A percentile compares a stretch with the other conserved stretches of the same genome.
Conservation (phyloP, 1,140 invertebrate species). For the Bombus cullumanus region DNA sequence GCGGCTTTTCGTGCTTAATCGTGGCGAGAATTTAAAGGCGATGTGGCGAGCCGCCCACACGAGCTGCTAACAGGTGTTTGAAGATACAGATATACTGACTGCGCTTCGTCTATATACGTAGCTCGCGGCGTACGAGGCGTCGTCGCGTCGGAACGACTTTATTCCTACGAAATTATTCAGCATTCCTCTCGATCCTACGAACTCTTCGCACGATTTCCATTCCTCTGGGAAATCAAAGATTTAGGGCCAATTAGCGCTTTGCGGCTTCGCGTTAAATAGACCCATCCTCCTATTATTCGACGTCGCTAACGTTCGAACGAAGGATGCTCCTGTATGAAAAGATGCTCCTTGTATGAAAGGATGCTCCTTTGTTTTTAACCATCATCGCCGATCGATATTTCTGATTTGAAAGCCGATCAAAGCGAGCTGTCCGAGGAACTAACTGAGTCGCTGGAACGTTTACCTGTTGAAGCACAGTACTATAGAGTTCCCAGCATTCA, state of each 20-base stretch:
- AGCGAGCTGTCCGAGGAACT: too few relatives aligned
- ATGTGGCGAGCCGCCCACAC: slow-evolving; percentile 63
- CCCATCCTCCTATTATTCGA: too few relatives aligned
- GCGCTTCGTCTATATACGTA: slow-evolving; percentile 10
- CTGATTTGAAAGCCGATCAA: neutral
- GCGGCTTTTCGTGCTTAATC: slow-evolving; percentile 14
- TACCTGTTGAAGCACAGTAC: neutral
- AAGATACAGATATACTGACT: slow-evolving; percentile 78
- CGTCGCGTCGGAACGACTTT: neutral
- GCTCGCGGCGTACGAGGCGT: neutral
- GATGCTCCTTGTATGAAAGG: too few relatives aligned
- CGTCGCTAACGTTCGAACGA: too few relatives aligned
- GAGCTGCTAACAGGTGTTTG: slow-evolving; percentile 80
- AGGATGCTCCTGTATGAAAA: too few relatives aligned
- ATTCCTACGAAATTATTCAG: slow-evolving; percentile 16
- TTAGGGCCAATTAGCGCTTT: too few relatives aligned
- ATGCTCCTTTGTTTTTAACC: too few relatives aligned
- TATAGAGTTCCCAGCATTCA: too few relatives aligned
- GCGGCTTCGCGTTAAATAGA: too few relatives aligned
- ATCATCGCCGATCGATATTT: neutral
- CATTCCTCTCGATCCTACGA: neutral
- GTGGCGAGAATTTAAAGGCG: slow-evolving; percentile 64
- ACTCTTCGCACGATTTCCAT: too few relatives aligned
- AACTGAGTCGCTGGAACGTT: neutral
- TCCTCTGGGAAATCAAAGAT: too few relatives aligned